phyloP scores from a whole-genome alignment of 2,797 vertebrate genomes.

The Arnoldichthys spilopterus region DNA sequence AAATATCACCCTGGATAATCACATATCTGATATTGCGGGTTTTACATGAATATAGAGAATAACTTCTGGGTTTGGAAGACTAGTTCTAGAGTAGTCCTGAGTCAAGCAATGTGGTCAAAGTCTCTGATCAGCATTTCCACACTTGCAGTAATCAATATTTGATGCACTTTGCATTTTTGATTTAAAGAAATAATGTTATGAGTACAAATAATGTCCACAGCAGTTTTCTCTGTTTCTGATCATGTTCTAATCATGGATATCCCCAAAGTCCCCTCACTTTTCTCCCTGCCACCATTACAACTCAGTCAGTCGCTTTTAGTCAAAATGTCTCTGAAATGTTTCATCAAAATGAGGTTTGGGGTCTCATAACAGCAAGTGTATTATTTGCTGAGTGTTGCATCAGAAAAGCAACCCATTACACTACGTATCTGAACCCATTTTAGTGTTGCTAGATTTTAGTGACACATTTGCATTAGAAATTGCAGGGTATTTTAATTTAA shows the following conservation, averaged over 20 bases:
- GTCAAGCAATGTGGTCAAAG: neutral
- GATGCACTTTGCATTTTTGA: neutral
- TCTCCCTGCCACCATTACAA: no score
- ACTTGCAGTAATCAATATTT: neutral
- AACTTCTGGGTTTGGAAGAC: neutral
- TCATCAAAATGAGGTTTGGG: neutral
- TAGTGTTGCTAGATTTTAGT: neutral
- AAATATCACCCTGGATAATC: no score
- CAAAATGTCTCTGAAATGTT: neutral
- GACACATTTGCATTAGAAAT: neutral
- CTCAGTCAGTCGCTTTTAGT: neutral
- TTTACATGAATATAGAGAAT: neutral
- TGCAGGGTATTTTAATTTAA: neutral
- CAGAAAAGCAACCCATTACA: constrained; percentile 3
- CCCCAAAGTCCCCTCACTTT: neutral
- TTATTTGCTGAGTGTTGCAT: neutral
- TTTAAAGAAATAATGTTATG: neutral
- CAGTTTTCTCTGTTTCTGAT: no score
- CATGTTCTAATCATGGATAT: neutral
- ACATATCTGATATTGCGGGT: no score
- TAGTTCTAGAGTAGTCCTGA: neutral
- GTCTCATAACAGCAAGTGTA: neutral
- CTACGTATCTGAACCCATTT: neutral
- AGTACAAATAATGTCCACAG: no score
- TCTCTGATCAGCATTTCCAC: neutral